These are phyloP conservation scores for Sebastes schlegelii DNA, from an alignment of 2,113 vertebrate genomes.

Conservation along the genomic window DNA sequence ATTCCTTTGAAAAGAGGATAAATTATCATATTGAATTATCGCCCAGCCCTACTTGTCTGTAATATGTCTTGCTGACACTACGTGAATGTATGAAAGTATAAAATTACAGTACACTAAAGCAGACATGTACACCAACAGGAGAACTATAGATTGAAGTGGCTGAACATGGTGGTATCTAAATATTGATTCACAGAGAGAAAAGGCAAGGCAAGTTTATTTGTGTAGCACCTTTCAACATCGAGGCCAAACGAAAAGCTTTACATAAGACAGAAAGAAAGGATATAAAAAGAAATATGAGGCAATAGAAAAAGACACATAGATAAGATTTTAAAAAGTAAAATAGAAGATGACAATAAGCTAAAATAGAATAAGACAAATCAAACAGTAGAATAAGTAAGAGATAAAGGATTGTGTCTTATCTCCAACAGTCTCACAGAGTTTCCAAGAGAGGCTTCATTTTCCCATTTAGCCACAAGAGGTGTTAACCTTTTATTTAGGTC, in stretches of 20 bases:
- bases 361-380: background rate
- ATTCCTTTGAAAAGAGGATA: too few relatives aligned
- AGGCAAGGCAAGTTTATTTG: background rate
- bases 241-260: background rate
- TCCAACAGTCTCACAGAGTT: conserved; percentile 20
- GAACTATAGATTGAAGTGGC: conserved; percentile 3
- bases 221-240: background rate
- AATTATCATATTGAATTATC: too few relatives aligned
- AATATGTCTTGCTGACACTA: background rate
- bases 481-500: conserved; percentile 66
- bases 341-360: background rate
- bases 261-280: background rate
- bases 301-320: background rate
- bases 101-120: background rate
- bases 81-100: background rate
- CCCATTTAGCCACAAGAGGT: conserved; percentile 48
- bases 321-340: background rate
- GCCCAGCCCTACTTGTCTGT: background rate
- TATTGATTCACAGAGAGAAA: conserved; percentile 34
- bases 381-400: background rate
- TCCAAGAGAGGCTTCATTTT: conserved; percentile 41
- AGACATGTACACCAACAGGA: background rate
- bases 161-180: conserved; percentile 4
- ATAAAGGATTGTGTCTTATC: conserved; percentile 53
- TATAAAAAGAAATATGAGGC: background rate